phyloP scores from a whole-genome alignment of 2,797 vertebrate genomes.

The Meda fulgida region DNA sequence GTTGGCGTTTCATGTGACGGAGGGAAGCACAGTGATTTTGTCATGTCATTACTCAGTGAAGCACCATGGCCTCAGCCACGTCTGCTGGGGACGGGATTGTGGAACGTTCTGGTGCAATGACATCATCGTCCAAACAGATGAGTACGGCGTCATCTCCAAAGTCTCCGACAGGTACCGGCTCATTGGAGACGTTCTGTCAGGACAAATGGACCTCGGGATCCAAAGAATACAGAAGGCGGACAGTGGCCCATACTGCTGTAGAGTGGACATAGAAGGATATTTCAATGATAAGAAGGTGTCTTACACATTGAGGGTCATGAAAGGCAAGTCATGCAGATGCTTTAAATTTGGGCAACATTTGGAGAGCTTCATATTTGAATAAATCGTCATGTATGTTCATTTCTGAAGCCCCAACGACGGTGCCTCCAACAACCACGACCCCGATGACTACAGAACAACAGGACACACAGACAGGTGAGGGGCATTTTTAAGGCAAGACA shows the following conservation, averaged over 20 bases:
- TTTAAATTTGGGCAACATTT: background rate
- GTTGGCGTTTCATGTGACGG: slow-evolving; percentile 67
- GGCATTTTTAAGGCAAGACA: background rate
- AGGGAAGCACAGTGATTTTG: slow-evolving; percentile 75
- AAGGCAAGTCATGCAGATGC: slow-evolving; percentile 67
- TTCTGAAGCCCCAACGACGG: slow-evolving; percentile 51
- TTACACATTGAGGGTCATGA: slow-evolving; percentile 77
- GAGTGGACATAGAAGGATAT: slow-evolving; percentile 78
- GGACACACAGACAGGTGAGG: slow-evolving; percentile 56
- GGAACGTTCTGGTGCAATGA: slow-evolving; percentile 83
- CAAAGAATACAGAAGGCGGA: slow-evolving; percentile 69
- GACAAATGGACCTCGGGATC: slow-evolving; percentile 80
- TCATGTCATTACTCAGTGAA: slow-evolving; percentile 80
- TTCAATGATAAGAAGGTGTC: slow-evolving; percentile 82
- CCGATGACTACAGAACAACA: slow-evolving; percentile 34
- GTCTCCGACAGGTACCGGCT: slow-evolving; percentile 75
- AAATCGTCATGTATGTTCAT: slow-evolving; percentile 5
- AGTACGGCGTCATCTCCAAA: slow-evolving; percentile 75
- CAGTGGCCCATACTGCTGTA: slow-evolving; percentile 80
- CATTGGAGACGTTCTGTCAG: slow-evolving; percentile 74
- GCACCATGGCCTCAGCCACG: slow-evolving; percentile 74
- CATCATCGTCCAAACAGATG: slow-evolving; percentile 78
- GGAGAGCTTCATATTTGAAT: background rate
- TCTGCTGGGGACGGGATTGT: slow-evolving; percentile 80
- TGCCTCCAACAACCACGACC: slow-evolving; percentile 34